Base-by-base conservation (phyloP, 2,113 vertebrate genomes). In the Xyrauchen texanus region DNA sequence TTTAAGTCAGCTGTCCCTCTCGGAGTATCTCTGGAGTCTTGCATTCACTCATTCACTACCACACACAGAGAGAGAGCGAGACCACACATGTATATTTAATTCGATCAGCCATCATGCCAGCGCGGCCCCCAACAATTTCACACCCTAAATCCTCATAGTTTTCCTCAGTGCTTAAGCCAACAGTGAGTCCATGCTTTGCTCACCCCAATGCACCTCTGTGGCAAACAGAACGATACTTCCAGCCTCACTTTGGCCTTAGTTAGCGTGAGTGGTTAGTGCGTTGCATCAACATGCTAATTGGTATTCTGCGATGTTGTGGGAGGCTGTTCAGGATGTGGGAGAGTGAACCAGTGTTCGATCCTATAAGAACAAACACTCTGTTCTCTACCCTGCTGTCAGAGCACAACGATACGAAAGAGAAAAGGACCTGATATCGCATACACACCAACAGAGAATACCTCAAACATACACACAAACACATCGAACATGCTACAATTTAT, bases 1-100 rank as follows among this genome's bases (percentile, higher is more conserved):
- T 90, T 84, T 88, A 87, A 91, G 92, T 92, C 93, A 92, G 90
- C 90, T 92, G 91, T 90, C 86, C 81, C 84, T 92, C 90, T 86
- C 42, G n/a, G 58, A 46, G 80, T 69, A 80, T 90, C 86, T 85
- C 88, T 86, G 82, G 87, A 87, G 85, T 88, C 67, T 47, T 58
- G 62, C 21, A 44, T 66, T 15, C 44, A 51, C 45, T 4, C 44
- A 55, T 65, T 10, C 53, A 45, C 51, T 49, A 60, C 45, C 80
- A 62, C 53, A 63, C 47, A 57, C 46, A 68, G 12, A n/a, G 58
- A 70, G 34, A 74, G 16, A 47, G 62, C 68, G 71, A 81, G 63
- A 76, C 53, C 49, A 68, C 66, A 70, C 42, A 34, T 13, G 71
- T 9, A 12, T 4, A 67, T 78, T 53, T 78, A 15, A 57, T 10